phyloP scores from a whole-genome alignment of 64 coral and sea anemone genomes.

The Montipora cactus region DNA sequence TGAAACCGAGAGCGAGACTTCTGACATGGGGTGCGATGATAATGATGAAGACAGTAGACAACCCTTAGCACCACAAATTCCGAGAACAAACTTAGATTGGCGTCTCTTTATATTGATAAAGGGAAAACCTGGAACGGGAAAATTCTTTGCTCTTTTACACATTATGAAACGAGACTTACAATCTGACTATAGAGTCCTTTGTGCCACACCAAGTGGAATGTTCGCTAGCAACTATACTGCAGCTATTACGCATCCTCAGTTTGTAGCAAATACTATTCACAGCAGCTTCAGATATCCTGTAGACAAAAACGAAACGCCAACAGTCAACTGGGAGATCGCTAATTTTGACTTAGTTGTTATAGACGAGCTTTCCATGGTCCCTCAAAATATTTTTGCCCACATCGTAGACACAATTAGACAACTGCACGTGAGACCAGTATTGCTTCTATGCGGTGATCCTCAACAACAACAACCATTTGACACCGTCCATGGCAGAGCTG shows the following conservation, averaged over 20 bases:
- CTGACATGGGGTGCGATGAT: background rate
- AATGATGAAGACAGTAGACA: background rate
- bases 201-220: background rate
- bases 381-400: background rate
- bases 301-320: background rate
- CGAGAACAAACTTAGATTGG: background rate
- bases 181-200: background rate
- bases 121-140: conserved; percentile 43
- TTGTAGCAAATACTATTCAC: conserved; percentile 6
- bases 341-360: background rate
- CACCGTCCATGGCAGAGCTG: background rate
- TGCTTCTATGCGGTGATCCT: background rate
- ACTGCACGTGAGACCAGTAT: background rate
- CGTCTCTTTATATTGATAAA: background rate
- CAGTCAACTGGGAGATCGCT: background rate
- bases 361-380: background rate
- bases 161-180: background rate
- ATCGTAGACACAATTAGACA: background rate
- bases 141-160: background rate
- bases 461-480: background rate
- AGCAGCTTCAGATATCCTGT: conserved; percentile 38
- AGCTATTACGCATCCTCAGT: background rate
- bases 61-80: background rate
- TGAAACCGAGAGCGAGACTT: no score
- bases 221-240: background rate